Evolutionary conservation across 1,140 invertebrate species (phyloP).

Genomic region (Anagrus nilaparvatae): DNA sequence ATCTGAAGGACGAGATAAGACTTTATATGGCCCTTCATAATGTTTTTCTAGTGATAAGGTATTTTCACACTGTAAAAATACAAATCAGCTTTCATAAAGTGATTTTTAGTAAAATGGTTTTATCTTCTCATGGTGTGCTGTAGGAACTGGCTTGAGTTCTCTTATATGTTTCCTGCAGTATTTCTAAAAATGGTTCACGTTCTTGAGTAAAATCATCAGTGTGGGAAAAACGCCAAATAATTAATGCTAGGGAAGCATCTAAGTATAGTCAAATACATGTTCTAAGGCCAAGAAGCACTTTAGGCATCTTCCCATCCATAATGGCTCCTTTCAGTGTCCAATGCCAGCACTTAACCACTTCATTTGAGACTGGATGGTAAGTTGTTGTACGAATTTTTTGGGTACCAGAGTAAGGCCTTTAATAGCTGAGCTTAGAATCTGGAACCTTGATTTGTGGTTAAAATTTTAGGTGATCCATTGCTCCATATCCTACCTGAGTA

Average conservation of each 20-base stretch:
- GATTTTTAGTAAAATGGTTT: not conserved
- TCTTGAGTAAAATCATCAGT: too few species aligned
- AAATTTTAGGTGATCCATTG: not conserved
- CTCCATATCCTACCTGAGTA: not conserved
- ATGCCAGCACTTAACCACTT: too few species aligned
- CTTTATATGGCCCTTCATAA: not conserved
- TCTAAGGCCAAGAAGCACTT: too few species aligned
- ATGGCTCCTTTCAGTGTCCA: constrained; percentile 5
- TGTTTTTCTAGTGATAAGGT: too few species aligned
- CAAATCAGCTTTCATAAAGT: too few species aligned
- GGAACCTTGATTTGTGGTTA: not conserved
- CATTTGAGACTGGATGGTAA: constrained; percentile 28
- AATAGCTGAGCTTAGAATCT: not conserved
- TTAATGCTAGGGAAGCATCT: not conserved
- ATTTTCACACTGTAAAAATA: too few species aligned
- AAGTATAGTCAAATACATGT: constrained; percentile 4
- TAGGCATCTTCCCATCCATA: constrained; percentile 10
- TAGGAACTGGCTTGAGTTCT: not conserved
- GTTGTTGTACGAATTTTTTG: constrained; percentile 10
- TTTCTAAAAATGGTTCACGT: not conserved
- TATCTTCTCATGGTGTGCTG: not conserved
- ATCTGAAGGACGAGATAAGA: not conserved
- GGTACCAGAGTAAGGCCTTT: constrained; percentile 12
- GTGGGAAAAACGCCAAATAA: not conserved
- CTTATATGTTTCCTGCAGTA: not conserved